Base-by-base conservation (phyloP, 2,888 invertebrate genomes). In the Cheilosia urbana region DNA sequence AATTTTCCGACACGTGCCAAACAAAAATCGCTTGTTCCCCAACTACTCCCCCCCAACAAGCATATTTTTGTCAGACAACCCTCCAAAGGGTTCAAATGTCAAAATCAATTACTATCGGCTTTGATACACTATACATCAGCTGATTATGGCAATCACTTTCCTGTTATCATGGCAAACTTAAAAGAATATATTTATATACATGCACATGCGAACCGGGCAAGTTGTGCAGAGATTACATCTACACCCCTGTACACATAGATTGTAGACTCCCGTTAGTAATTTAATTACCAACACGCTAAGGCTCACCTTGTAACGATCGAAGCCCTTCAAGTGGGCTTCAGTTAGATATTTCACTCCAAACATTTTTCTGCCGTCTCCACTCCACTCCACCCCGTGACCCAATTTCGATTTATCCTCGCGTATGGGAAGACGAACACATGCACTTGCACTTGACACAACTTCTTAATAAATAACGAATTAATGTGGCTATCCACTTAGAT, bases 241-340 rank as follows among this genome's bases (percentile, higher is more conserved):
- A 51, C 45, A 34, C 42, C 30, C 19, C 30, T 11, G 3, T 19
- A n/a, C 30, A 24, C 51, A 17, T 13, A 15, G 13, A 13, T 51
- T 51, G 11, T 51, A 27, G 21, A 21, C 17, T 68, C 24, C 30
- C 53, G 60, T 71, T 30, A 45, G 68, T 77, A 78, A 78, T 71
- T 63, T 11, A 63, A 69, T 78, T 73, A 66, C 15, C 34, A 27
- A 21, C 55, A 63, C 49, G 13, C 45, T 57, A 40, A 53, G 17
- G 21, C 30, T 90, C 84, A 92, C 92, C 92, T 92, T 92, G 88
- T 92, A 92, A 55, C 91, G 91, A 87, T 92, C 92, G 90, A 92
- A 92, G 87, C 92, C 92, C 90, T 89, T 90, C 89, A 92, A 91
- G 89, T 92, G 92, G 87, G 89, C 90, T 82, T 91, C 91, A 55